Evolutionary conservation across 2,797 vertebrate genomes (phyloP).

Genomic region (Hirundo rustica): DNA sequence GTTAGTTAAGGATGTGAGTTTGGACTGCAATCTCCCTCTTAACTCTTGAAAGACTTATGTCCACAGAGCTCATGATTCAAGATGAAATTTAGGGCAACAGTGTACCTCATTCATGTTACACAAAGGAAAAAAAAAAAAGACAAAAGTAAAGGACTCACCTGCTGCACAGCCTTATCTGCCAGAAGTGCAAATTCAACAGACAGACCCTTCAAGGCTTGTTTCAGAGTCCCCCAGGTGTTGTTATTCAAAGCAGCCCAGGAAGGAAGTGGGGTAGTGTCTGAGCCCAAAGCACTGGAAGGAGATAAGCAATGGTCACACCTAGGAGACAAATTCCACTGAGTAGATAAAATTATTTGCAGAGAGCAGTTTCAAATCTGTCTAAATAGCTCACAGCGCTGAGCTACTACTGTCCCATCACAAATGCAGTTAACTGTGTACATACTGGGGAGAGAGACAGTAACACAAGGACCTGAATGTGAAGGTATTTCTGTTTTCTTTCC

Average conservation of each 20-base stretch:
- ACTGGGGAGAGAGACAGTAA: not conserved
- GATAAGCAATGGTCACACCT: not conserved
- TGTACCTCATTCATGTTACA: not conserved
- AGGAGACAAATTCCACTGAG: not conserved
- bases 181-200: conserved; percentile 92
- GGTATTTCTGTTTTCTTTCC: not conserved
- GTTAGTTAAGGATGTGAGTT: not conserved
- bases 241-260: conserved; percentile 84
- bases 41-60: not conserved
- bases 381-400: not conserved
- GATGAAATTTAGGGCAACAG: not conserved
- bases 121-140: not conserved
- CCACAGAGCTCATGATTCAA: not conserved
- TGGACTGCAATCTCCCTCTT: not conserved
- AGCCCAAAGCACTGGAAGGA: conserved; percentile 84
- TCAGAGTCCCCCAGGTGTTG: conserved; percentile 87
- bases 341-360: not conserved
- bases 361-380: not conserved
- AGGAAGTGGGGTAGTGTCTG: conserved; percentile 86
- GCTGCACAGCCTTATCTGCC: conserved; percentile 92
- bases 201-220: conserved; percentile 90
- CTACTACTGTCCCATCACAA: not conserved
- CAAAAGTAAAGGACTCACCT: conserved; percentile 77
- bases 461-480: not conserved
- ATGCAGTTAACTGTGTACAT: not conserved